Conservation (phyloP, 1,140 invertebrate genomes). For the Drosophila parvula region DNA sequence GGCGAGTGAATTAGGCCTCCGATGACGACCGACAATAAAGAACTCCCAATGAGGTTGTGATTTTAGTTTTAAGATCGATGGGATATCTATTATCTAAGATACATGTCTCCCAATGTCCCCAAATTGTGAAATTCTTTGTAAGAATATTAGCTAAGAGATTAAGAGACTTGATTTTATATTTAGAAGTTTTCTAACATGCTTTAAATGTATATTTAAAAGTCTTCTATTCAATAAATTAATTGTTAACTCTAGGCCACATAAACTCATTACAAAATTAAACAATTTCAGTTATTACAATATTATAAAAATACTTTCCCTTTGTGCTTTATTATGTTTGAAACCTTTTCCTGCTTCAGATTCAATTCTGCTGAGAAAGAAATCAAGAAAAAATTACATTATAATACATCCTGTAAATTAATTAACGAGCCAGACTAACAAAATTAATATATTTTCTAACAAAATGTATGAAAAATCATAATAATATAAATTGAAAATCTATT, state of each 20-base stretch:
- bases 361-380: too few relatives aligned
- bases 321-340: too few relatives aligned
- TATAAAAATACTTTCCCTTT: too few relatives aligned
- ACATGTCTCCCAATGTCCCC: too few relatives aligned
- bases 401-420: not conserved
- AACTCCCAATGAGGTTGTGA: not conserved
- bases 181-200: not conserved
- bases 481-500: not conserved
- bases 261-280: not conserved
- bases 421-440: not conserved
- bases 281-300: too few relatives aligned
- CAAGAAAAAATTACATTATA: too few relatives aligned
- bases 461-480: not conserved
- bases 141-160: not conserved
- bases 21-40: not conserved
- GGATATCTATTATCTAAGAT: not conserved
- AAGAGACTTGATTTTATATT: not conserved
- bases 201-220: not conserved
- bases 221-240: too few relatives aligned
- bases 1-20: slow-evolving; percentile 2
- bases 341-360: too few relatives aligned
- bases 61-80: slow-evolving; percentile 8
- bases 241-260: not conserved
- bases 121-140: too few relatives aligned
- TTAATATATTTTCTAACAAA: not conserved